phyloP scores from a whole-genome alignment of 2,113 vertebrate genomes.

The Nesoenas mayeri region DNA sequence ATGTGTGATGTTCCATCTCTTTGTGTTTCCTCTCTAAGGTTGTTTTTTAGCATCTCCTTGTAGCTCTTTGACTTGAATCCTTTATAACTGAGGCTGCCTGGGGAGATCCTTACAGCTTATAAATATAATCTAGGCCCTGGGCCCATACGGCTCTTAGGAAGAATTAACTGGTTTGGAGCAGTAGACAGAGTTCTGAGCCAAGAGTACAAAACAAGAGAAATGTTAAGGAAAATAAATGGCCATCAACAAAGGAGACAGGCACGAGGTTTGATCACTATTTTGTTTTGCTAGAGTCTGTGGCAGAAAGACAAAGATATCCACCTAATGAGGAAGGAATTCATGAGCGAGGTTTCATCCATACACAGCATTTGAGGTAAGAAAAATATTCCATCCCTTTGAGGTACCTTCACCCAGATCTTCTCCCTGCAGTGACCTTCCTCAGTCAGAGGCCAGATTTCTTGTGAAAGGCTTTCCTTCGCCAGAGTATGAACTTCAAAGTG shows the following conservation, averaged over 20 bases:
- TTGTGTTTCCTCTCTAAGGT: not conserved
- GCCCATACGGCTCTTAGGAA: not conserved
- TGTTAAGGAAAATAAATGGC: conserved; percentile 40
- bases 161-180: conserved; percentile 47
- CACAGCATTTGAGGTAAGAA: not conserved
- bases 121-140: conserved; percentile 29
- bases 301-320: not conserved
- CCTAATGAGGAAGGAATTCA: not conserved
- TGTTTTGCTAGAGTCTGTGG: not conserved
- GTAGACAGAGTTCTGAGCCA: conserved; percentile 28
- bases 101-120: conserved; percentile 39
- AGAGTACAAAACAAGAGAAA: conserved; percentile 26
- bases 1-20: not conserved
- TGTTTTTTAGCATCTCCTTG: conserved; percentile 45
- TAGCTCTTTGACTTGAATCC: not conserved
- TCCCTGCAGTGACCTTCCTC: not conserved
- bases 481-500: conserved; percentile 7
- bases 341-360: not conserved
- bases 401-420: not conserved
- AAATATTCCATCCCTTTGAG: not conserved
- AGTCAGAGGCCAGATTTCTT: not conserved
- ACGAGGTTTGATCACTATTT: not conserved
- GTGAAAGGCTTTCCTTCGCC: not conserved
- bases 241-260: conserved; percentile 19
- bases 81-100: conserved; percentile 21